A percentile compares a stretch with the other conserved stretches of the same genome.
Conservation (phyloP, 2,797 vertebrate species). For the Sorex maritimensis region DNA sequence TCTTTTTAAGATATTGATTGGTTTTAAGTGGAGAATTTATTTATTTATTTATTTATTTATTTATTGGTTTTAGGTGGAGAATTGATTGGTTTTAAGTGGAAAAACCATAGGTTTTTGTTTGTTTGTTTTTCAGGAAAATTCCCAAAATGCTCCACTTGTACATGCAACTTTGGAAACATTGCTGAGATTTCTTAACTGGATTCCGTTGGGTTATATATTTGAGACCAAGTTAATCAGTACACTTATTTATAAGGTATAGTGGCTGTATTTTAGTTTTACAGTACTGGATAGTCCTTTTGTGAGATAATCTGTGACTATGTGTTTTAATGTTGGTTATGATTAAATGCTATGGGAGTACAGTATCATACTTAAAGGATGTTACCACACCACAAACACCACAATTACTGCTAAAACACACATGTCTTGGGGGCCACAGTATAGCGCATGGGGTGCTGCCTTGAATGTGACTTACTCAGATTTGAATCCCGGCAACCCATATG, state of each 20-base stretch:
- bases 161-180: conserved; percentile 98
- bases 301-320: too few relatives aligned
- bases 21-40: conserved; percentile 25
- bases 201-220: conserved; percentile 99
- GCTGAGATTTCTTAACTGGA: conserved; percentile 98
- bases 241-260: conserved; percentile 97
- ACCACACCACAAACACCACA: too few relatives aligned
- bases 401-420: too few relatives aligned
- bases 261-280: not conserved
- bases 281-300: not conserved
- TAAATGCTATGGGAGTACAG: too few relatives aligned
- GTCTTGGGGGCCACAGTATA: too few relatives aligned
- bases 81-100: not conserved
- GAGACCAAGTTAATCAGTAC: conserved; percentile 99
- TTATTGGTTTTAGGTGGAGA: not conserved
- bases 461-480: too few relatives aligned
- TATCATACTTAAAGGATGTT: too few relatives aligned
- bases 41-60: conserved; percentile 52
- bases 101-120: not conserved
- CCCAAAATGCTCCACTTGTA: conserved; percentile 98
- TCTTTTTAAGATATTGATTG: not conserved
- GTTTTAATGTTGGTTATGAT: too few relatives aligned
- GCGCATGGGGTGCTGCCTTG: too few relatives aligned
- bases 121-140: conserved; percentile 94
- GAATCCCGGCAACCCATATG: too few relatives aligned